A percentile compares a stretch with the other conserved stretches of the same genome.
These are phyloP conservation scores for Aricia artaxerxes DNA, from an alignment of 2,888 invertebrate species.

Conservation along the genomic window DNA sequence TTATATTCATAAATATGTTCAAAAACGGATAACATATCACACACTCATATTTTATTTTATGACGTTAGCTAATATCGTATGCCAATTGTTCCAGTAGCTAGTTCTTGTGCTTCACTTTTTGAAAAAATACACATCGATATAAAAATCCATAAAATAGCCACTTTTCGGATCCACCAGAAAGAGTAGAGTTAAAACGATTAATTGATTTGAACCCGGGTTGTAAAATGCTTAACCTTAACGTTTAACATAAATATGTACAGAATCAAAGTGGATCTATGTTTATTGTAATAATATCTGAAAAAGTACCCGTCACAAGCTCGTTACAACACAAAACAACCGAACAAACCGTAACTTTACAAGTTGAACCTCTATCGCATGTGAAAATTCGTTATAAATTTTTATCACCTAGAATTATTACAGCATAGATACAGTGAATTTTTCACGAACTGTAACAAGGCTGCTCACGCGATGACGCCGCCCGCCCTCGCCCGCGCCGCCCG, in stretches of 20 bases:
- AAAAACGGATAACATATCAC: not conserved
- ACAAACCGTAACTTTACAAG: not conserved
- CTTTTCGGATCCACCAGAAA: no score
- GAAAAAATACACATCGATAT: no score
- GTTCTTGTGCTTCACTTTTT: no score
- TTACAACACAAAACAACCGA: not conserved
- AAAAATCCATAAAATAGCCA: no score
- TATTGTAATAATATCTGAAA: not conserved
- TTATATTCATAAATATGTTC: no score
- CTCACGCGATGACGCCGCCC: conserved; percentile 44
- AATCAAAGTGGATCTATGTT: no score
- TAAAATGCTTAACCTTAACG: no score
- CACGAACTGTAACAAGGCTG: conserved; percentile 46
- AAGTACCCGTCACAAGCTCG: not conserved
- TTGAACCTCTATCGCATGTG: not conserved
- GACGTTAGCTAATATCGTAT: not conserved
- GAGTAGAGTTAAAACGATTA: no score
- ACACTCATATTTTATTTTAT: not conserved
- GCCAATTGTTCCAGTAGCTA: not conserved
- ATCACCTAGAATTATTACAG: conserved; percentile 25
- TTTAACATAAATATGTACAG: no score
- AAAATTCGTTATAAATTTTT: conserved; percentile 6
- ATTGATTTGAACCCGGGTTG: no score
- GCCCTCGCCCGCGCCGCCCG: conserved; percentile 1
- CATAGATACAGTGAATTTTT: conserved; percentile 41